Evolutionary conservation across 1,140 invertebrate species (phyloP).

Genomic region (Leptinotarsa defecta): DNA sequence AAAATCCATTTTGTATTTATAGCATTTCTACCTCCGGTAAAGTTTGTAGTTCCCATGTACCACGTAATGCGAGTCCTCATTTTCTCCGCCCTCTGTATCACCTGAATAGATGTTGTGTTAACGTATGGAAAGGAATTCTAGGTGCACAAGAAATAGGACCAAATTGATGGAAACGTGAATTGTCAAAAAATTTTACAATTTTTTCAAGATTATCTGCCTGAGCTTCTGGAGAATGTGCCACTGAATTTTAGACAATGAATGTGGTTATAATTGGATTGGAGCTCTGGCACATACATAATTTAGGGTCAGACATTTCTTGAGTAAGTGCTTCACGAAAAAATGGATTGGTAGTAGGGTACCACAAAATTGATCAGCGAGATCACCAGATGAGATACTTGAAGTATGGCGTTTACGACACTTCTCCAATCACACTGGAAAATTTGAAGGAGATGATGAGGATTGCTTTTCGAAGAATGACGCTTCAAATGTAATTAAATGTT

Average conservation of each 20-base stretch:
- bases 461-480: conserved; percentile 7
- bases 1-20: background rate
- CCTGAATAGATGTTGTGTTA: background rate
- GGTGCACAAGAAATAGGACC: background rate
- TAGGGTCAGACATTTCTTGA: background rate
- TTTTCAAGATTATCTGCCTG: background rate
- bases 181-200: background rate
- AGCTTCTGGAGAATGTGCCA: background rate
- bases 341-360: conserved; percentile 7
- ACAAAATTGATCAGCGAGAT: conserved; percentile 10
- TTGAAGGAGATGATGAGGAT: background rate
- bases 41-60: background rate
- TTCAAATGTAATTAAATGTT: conserved; percentile 15
- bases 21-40: background rate
- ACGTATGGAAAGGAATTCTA: background rate
- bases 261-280: background rate
- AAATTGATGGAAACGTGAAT: background rate
- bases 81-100: background rate
- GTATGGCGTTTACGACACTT: background rate
- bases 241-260: background rate
- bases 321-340: background rate
- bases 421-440: background rate
- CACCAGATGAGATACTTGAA: background rate
- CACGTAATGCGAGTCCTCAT: background rate
- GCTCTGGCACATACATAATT: background rate